Evolutionary conservation across 2,888 invertebrate species (phyloP).

Genomic region (Platypus cylindrus): DNA sequence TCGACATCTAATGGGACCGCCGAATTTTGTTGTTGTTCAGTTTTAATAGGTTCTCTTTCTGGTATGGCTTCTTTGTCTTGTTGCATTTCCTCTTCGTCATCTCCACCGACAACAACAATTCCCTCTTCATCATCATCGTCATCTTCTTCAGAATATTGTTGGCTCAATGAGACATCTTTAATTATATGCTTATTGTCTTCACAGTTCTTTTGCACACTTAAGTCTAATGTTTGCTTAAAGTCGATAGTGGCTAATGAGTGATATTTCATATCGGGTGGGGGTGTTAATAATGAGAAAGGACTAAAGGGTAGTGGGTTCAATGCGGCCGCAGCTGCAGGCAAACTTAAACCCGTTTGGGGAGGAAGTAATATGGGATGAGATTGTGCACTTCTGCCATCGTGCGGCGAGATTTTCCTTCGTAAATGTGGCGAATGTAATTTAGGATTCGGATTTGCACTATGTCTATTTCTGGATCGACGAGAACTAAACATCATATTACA

Average conservation of each 20-base stretch:
- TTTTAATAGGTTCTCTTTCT: slow-evolving; percentile 5
- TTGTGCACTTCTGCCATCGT: slow-evolving; percentile 82
- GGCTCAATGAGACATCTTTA: slow-evolving; percentile 26
- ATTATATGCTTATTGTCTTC: slow-evolving; percentile 29
- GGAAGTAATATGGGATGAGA: slow-evolving; percentile 70
- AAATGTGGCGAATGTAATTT: slow-evolving; percentile 93
- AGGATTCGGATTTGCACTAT: slow-evolving; percentile 97
- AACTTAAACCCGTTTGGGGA: slow-evolving; percentile 52
- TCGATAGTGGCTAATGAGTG: slow-evolving; percentile 47
- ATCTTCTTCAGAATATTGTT: slow-evolving; percentile 39
- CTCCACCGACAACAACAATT: slow-evolving; percentile 63
- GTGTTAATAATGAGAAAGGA: slow-evolving; percentile 64
- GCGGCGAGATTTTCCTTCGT: slow-evolving; percentile 85
- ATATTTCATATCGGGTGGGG: slow-evolving; percentile 52
- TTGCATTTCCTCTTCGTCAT: slow-evolving; percentile 29
- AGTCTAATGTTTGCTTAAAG: slow-evolving; percentile 51
- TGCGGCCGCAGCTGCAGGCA: slow-evolving; percentile 45
- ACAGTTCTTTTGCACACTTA: slow-evolving; percentile 40
- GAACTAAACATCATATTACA: slow-evolving; percentile 99
- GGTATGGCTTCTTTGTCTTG: slow-evolving; percentile 22
- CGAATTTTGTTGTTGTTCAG: slow-evolving; percentile 2
- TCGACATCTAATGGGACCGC: slow-evolving; percentile 1
- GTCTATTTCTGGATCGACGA: slow-evolving; percentile 85
- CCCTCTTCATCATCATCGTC: slow-evolving; percentile 68
- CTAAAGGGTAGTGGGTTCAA: slow-evolving; percentile 65